Base-by-base conservation (phyloP, 2,888 invertebrate genomes). In the Eupithecia insigniata region DNA sequence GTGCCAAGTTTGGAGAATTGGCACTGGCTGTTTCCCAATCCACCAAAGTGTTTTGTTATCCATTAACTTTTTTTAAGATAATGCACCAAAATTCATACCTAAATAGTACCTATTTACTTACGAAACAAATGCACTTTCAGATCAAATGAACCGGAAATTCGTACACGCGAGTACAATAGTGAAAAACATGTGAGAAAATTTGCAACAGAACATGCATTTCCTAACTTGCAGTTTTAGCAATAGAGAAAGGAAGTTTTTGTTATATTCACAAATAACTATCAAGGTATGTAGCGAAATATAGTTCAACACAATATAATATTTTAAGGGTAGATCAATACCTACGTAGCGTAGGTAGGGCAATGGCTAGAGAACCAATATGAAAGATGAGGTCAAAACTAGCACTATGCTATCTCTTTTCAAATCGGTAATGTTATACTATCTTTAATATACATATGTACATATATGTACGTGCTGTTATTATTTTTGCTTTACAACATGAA, bases 121-220 rank as follows among this genome's bases (percentile, higher is more conserved):
- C 34, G n/a, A n/a, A 34, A 22, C 22, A 46, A 71, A 69, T 62
- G 30, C 62, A 71, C 39, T 51, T 67, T 67, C 58, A 62, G 55
- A 70, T 66, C 64, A 68, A 75, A 30, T 58, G 55, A 70, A 68
- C 70, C 71, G 73, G 73, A 73, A 69, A 73, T 70, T 67, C 34
- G 32, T 32, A 60, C 68, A 69, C 71, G 70, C 69, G 28, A 58
- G 34, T 71, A 73, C 60, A 71, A 67, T 73, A 58, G 73, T 70
- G 43, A 73, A 77, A 77, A 77, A 72, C 60, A 30, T 72, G 70
- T 78, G 78, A 72, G 78, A 78, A 78, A 75, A 66, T 74, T 76
- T 60, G 75, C 71, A 74, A 74, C 67, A 69, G 58, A 73, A 73
- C 75, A 72, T 72, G 67, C 75, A 71, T 77, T 77, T 77, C 75